Conservation (phyloP, 2,888 invertebrate genomes). For the Andrena flavipes region DNA sequence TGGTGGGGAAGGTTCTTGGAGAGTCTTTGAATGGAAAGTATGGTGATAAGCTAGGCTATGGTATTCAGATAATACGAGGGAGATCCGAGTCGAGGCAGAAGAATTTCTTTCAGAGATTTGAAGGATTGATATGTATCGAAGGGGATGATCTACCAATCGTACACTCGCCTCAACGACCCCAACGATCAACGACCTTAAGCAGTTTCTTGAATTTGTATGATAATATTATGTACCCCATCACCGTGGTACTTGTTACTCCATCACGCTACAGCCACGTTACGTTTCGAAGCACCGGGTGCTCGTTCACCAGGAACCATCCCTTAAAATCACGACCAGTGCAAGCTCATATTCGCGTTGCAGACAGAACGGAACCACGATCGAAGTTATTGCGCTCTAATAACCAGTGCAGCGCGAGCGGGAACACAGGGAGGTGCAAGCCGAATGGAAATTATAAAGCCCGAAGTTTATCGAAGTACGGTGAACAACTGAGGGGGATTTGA, state of each 20-base stretch:
- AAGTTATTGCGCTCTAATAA: slow-evolving; percentile 37
- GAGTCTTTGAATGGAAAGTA: too few relatives aligned
- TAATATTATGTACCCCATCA: not conserved
- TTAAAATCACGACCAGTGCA: not conserved
- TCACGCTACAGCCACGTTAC: not conserved
- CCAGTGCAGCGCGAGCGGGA: slow-evolving; percentile 16
- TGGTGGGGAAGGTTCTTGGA: too few relatives aligned
- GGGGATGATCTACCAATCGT: not conserved
- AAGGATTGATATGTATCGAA: not conserved
- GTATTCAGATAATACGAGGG: too few relatives aligned
- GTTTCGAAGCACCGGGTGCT: not conserved
- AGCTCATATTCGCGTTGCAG: slow-evolving; percentile 1
- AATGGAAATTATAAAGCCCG: slow-evolving; percentile 45
- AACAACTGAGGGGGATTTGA: slow-evolving; percentile 1
- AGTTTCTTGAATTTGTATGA: not conserved
- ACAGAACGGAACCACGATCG: slow-evolving; percentile 6
- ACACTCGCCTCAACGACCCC: not conserved
- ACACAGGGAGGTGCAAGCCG: not conserved
- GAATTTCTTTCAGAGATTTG: too few relatives aligned
- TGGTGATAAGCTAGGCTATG: too few relatives aligned
- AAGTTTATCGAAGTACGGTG: slow-evolving; percentile 16
- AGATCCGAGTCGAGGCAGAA: too few relatives aligned
- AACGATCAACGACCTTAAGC: not conserved
- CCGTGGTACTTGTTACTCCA: not conserved
- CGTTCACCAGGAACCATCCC: not conserved